phyloP scores from a whole-genome alignment of 2,888 invertebrate genomes.

The Buathra laborator region DNA sequence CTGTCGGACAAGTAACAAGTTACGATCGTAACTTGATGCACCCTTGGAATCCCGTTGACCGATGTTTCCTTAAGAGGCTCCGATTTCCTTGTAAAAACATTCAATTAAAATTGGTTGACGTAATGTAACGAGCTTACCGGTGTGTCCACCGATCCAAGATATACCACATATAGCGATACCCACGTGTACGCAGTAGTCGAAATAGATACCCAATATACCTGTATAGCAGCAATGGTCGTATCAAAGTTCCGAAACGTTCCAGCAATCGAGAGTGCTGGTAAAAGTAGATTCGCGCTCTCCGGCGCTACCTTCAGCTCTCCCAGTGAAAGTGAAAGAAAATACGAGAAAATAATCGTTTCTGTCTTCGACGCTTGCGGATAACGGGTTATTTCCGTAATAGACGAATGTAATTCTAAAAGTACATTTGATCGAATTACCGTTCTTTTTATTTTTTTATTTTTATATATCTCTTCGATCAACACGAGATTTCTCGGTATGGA shows the following conservation, averaged over 20 bases:
- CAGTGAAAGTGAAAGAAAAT: conserved; percentile 62
- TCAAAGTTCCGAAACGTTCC: neutral
- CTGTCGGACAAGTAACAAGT: neutral
- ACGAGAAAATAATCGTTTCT: conserved; percentile 42
- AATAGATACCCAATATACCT: neutral
- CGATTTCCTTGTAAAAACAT: conserved; percentile 27
- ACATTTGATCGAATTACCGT: conserved; percentile 15
- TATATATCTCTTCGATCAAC: neutral
- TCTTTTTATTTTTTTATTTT: neutral
- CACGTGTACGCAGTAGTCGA: neutral
- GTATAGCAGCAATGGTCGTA: neutral
- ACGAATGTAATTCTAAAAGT: conserved; percentile 15
- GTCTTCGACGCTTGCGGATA: conserved; percentile 23
- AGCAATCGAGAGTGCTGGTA: conserved; percentile 18
- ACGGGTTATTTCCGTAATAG: conserved; percentile 37
- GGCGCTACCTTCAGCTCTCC: neutral
- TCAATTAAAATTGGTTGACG: conserved; percentile 32
- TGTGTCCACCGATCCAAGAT: conserved; percentile 39
- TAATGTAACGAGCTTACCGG: conserved; percentile 1
- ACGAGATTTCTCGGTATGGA: conserved; percentile 15
- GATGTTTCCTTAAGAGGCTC: conserved; percentile 29
- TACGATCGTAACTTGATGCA: conserved; percentile 6
- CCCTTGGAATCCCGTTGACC: conserved; percentile 12
- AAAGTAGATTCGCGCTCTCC: conserved; percentile 37
- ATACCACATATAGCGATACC: neutral